These are phyloP conservation scores for Lamprologus sp. DNA, from an alignment of 2,113 vertebrate genomes.

Conservation along the genomic window DNA sequence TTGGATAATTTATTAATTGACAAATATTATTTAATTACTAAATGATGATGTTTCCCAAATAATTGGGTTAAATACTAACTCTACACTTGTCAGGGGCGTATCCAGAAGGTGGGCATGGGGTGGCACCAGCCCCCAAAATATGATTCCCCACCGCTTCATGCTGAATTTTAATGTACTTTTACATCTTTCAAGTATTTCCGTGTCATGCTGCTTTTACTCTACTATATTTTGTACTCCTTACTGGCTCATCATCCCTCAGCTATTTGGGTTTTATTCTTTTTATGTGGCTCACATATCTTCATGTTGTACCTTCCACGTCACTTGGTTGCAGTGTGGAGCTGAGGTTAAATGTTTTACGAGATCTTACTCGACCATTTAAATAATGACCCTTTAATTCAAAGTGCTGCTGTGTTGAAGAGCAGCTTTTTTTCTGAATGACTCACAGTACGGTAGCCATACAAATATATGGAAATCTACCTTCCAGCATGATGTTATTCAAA, in stretches of 20 bases:
- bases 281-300: not conserved
- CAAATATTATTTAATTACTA: not conserved
- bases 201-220: not conserved
- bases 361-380: not conserved
- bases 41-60: not conserved
- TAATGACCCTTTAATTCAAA: not conserved
- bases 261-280: not conserved
- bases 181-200: not conserved
- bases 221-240: not conserved
- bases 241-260: not conserved
- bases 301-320: not conserved
- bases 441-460: not conserved
- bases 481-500: not conserved
- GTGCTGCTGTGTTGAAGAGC: not conserved
- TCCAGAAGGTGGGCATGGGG: not conserved
- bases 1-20: not conserved
- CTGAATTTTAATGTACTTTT: not conserved
- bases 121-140: not conserved
- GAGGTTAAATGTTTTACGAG: not conserved
- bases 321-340: fast-evolving
- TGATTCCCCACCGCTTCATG: not conserved
- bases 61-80: fast-evolving
- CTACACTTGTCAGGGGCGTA: not conserved
- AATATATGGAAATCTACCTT: not conserved
- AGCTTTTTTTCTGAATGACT: not conserved